These are phyloP conservation scores for Agrotis clavis DNA, from an alignment of 2,888 invertebrate genomes.

Conservation along the genomic window DNA sequence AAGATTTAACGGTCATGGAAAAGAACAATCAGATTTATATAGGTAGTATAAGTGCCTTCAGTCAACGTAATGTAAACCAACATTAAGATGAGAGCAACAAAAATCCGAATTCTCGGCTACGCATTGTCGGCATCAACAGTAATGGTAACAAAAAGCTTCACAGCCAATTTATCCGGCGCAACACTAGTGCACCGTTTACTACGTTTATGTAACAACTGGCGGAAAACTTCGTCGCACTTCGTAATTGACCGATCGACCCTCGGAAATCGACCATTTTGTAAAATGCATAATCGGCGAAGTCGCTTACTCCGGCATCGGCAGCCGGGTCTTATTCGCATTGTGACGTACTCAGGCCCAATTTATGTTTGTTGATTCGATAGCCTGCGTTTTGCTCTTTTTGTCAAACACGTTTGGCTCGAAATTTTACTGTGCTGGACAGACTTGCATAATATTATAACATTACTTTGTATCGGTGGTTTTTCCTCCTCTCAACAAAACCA, in stretches of 20 bases:
- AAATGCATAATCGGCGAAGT: conserved; percentile 61
- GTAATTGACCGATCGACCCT: conserved; percentile 56
- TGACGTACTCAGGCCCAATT: conserved; percentile 27
- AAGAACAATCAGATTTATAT: conserved; percentile 18
- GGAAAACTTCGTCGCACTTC: conserved; percentile 57
- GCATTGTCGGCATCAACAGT: conserved; percentile 26
- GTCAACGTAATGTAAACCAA: conserved; percentile 9
- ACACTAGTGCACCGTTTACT: conserved; percentile 44
- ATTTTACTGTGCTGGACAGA: neutral
- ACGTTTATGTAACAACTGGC: conserved; percentile 60
- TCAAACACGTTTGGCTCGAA: neutral
- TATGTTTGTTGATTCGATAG: conserved; percentile 21
- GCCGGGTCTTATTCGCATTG: conserved; percentile 35
- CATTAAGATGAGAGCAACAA: conserved; percentile 3
- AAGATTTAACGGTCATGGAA: neutral
- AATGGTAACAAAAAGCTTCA: conserved; percentile 54
- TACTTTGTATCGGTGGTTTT: conserved; percentile 3
- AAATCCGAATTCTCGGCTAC: conserved; percentile 21
- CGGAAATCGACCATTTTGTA: conserved; percentile 73
- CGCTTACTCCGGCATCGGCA: conserved; percentile 29
- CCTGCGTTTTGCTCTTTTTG: conserved; percentile 12
- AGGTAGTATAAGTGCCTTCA: neutral
- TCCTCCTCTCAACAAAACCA: neutral
- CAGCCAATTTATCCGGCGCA: conserved; percentile 46
- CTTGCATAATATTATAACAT: neutral